These are phyloP conservation scores for Gadopsis bispinosus DNA, from an alignment of 2,797 vertebrate species.

Conservation along the genomic window DNA sequence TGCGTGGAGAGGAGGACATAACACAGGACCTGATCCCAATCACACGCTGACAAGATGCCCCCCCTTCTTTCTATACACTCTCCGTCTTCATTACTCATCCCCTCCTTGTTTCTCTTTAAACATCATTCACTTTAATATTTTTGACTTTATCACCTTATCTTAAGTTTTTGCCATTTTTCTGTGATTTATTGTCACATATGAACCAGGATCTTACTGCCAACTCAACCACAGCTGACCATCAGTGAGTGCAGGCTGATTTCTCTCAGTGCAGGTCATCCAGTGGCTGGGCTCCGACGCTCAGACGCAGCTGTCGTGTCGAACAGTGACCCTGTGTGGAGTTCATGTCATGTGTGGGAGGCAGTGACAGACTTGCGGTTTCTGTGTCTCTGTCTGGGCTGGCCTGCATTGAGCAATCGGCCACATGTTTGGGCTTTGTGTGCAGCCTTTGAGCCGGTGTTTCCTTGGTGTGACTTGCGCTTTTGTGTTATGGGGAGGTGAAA, in stretches of 20 bases:
- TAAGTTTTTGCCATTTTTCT: neutral
- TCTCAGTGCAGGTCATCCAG: slow-evolving; percentile 46
- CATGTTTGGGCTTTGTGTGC: slow-evolving; percentile 77
- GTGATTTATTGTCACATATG: neutral
- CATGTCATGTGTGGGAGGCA: slow-evolving; percentile 74
- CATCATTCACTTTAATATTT: neutral
- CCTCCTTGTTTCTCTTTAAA: slow-evolving; percentile 10
- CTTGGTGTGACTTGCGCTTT: slow-evolving; percentile 72
- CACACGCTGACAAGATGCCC: slow-evolving; percentile 44
- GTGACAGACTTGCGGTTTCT: slow-evolving; percentile 76
- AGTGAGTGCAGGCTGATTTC: slow-evolving; percentile 56
- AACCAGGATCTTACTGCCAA: neutral
- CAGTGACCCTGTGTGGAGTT: slow-evolving; percentile 78
- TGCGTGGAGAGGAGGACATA: slow-evolving; percentile 57
- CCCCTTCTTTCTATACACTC: slow-evolving; percentile 7
- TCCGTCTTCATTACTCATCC: slow-evolving; percentile 53
- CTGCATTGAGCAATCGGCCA: slow-evolving; percentile 73
- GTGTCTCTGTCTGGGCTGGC: slow-evolving; percentile 76
- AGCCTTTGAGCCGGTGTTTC: slow-evolving; percentile 68
- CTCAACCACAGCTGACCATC: slow-evolving; percentile 35
- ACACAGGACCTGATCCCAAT: slow-evolving; percentile 70
- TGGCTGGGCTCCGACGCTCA: slow-evolving; percentile 49
- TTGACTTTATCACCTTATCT: neutral
- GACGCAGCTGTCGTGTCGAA: slow-evolving; percentile 73
- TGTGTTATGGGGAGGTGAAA: slow-evolving; percentile 66